Conservation (phyloP, 2,113 vertebrate genomes). For the Clarias gariepinus region DNA sequence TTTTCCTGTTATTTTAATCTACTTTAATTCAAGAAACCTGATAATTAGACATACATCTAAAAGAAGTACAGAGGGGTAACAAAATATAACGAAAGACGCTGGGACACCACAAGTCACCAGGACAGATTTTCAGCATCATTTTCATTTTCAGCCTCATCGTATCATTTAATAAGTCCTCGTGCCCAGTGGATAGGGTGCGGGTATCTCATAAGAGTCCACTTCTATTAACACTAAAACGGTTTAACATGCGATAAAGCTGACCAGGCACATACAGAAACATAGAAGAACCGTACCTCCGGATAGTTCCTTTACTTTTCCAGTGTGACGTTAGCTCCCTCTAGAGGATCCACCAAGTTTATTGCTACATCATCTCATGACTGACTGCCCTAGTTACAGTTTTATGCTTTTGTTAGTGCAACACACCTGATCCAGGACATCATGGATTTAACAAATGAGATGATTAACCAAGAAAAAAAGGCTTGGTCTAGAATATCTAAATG, state of each 20-base stretch:
- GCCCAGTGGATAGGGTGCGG: not conserved
- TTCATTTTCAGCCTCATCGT: not conserved
- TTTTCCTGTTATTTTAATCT: not conserved
- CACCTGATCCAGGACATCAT: not conserved
- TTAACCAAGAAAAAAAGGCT: not conserved
- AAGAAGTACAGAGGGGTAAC: not conserved
- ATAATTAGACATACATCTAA: not conserved
- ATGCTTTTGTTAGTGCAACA: not conserved
- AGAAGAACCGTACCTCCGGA: not conserved
- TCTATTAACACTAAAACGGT: not conserved
- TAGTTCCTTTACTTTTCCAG: not conserved
- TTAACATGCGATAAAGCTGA: not conserved
- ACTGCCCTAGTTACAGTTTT: not conserved
- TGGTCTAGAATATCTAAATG: not conserved
- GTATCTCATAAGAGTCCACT: not conserved
- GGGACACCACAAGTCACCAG: not conserved
- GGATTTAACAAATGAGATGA: not conserved
- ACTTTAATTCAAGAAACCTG: not conserved
- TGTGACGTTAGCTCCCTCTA: constrained; percentile 51
- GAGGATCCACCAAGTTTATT: not conserved
- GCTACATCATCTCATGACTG: not conserved
- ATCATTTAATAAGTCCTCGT: not conserved
- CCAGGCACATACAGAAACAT: not conserved
- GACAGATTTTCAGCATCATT: too few species aligned
- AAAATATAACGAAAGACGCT: not conserved